phyloP scores from a whole-genome alignment of 2,797 vertebrate genomes.

The Cossypha dichroa region DNA sequence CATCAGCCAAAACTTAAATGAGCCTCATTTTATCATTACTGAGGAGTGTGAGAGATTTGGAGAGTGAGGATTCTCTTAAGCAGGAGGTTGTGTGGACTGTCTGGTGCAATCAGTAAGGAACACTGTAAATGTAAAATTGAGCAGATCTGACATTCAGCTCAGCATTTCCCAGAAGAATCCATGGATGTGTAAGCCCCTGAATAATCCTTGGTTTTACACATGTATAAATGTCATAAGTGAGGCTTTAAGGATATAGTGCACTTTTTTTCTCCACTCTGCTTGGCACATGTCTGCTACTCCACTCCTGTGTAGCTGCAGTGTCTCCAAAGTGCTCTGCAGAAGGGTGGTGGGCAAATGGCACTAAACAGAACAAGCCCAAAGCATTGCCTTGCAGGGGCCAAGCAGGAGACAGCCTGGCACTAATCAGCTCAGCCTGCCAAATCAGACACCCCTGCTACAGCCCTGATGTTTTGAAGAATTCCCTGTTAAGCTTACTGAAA shows the following conservation, averaged over 20 bases:
- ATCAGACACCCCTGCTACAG: neutral
- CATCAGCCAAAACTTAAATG: neutral
- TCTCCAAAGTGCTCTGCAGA: neutral
- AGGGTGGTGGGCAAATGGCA: neutral
- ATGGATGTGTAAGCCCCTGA: neutral
- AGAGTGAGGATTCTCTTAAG: neutral
- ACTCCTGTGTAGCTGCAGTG: rapidly evolving
- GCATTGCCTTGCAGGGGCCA: neutral
- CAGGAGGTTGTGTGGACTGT: neutral
- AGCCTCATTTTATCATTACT: neutral
- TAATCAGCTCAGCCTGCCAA: neutral
- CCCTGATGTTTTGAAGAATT: neutral
- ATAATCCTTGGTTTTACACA: neutral
- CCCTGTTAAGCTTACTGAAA: neutral
- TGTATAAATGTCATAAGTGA: neutral
- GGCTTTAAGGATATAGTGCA: neutral
- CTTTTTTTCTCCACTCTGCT: neutral
- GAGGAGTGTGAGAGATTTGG: neutral
- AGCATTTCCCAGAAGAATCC: neutral
- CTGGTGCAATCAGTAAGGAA: neutral
- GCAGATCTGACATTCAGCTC: neutral
- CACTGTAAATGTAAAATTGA: neutral
- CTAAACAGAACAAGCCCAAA: neutral
- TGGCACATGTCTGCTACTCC: neutral
- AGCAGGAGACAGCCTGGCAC: neutral